A percentile compares a stretch with the other conserved stretches of the same genome.
Conservation (phyloP, 1,140 invertebrate genomes). For the Apis laboriosa region DNA sequence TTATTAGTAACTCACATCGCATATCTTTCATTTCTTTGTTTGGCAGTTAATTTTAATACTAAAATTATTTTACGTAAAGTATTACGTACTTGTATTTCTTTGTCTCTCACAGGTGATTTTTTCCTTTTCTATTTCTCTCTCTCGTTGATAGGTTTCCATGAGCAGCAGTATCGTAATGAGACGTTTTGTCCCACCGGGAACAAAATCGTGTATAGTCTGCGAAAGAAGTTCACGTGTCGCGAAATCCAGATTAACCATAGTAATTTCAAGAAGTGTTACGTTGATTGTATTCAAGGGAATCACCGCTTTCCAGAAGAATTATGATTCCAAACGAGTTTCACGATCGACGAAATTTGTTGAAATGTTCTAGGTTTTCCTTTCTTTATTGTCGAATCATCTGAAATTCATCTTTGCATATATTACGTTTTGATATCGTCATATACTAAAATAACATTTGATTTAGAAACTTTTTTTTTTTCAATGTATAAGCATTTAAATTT, state of each 20-base stretch:
- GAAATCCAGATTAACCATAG: neutral
- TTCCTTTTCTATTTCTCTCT: neutral
- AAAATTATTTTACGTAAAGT: too few species aligned
- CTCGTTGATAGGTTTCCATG: neutral
- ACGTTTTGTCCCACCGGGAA: conserved; percentile 32
- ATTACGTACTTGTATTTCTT: neutral
- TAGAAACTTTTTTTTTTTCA: too few species aligned
- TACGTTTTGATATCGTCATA: neutral
- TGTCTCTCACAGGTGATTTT: neutral
- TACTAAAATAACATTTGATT: too few species aligned
- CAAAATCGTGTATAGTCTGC: conserved; percentile 20
- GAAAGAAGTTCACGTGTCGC: conserved; percentile 24
- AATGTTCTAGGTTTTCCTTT: neutral
- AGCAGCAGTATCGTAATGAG: conserved; percentile 38
- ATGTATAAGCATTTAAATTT: too few species aligned
- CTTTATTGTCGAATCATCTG: neutral
- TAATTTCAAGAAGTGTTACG: conserved; percentile 36
- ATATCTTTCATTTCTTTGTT: neutral
- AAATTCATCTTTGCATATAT: neutral
- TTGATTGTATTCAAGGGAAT: conserved; percentile 42
- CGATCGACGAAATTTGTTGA: neutral
- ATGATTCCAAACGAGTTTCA: conserved; percentile 12
- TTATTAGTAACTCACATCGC: neutral
- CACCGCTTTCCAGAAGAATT: conserved; percentile 2
- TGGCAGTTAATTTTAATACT: too few species aligned